phyloP scores from a whole-genome alignment of 2,888 invertebrate species.

The Cheiracanthium punctorium region DNA sequence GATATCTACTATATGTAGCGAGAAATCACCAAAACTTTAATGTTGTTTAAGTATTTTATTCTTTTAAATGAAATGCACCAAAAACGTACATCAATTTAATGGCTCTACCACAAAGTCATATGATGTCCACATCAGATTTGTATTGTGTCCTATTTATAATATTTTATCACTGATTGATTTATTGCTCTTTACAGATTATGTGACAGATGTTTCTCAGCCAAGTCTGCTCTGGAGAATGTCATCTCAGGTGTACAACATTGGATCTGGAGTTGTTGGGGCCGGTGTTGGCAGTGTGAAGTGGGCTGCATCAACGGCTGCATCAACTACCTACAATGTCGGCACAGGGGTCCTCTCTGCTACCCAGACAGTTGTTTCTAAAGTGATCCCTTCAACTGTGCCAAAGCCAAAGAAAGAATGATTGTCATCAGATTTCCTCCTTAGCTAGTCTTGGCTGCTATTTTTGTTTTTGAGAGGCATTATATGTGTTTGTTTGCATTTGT shows the following conservation, averaged over 20 bases:
- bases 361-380: slow-evolving; percentile 52
- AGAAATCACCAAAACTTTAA: too few species aligned
- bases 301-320: slow-evolving; percentile 65
- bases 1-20: too few species aligned
- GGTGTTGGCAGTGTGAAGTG: slow-evolving; percentile 62
- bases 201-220: background rate
- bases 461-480: too few species aligned
- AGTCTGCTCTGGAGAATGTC: slow-evolving; percentile 49
- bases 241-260: slow-evolving; percentile 50
- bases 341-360: slow-evolving; percentile 48
- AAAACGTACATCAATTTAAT: background rate
- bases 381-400: slow-evolving; percentile 39
- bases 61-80: too few species aligned
- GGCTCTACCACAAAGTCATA: background rate
- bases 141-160: too few species aligned
- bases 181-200: background rate
- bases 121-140: background rate
- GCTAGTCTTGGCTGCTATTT: background rate
- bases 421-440: background rate
- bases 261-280: slow-evolving; percentile 56
- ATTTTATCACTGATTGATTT: too few species aligned
- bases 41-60: too few species aligned
- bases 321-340: slow-evolving; percentile 56
- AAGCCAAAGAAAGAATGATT: slow-evolving; percentile 57
- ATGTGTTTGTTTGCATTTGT: background rate